A percentile compares a stretch with the other conserved stretches of the same genome.
Evolutionary conservation across 2,113 vertebrate species (phyloP).

Genomic region (Uropsilus gracilis): DNA sequence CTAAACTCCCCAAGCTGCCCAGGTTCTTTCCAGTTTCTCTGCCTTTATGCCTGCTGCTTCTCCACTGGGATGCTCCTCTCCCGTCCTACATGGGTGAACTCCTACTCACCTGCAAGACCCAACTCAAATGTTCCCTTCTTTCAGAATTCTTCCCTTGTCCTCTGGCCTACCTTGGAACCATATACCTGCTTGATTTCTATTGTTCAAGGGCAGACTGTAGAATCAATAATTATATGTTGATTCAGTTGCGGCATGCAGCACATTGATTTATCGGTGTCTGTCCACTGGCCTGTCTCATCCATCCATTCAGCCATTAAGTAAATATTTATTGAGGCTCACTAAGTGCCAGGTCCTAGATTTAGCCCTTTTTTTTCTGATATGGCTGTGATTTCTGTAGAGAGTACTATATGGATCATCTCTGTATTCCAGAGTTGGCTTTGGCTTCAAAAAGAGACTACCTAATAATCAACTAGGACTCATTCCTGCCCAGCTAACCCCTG

Average conservation of each 20-base stretch:
- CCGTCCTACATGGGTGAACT: background rate
- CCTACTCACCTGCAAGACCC: background rate
- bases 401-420: background rate
- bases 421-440: background rate
- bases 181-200: too few species aligned
- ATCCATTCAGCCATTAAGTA: background rate
- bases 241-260: accelerated
- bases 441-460: background rate
- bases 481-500: background rate
- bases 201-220: background rate
- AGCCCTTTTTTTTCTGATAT: background rate
- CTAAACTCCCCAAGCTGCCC: accelerated
- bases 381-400: background rate
- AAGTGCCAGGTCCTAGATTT: accelerated
- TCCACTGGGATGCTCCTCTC: background rate
- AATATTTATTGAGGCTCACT: background rate
- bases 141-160: too few species aligned
- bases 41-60: background rate
- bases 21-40: background rate
- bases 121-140: background rate
- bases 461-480: accelerated
- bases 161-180: background rate
- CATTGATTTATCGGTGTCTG: background rate
- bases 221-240: background rate
- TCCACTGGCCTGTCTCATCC: too few species aligned